phyloP scores from a whole-genome alignment of 2,888 invertebrate species.

The Orthonychiurus folsomi region DNA sequence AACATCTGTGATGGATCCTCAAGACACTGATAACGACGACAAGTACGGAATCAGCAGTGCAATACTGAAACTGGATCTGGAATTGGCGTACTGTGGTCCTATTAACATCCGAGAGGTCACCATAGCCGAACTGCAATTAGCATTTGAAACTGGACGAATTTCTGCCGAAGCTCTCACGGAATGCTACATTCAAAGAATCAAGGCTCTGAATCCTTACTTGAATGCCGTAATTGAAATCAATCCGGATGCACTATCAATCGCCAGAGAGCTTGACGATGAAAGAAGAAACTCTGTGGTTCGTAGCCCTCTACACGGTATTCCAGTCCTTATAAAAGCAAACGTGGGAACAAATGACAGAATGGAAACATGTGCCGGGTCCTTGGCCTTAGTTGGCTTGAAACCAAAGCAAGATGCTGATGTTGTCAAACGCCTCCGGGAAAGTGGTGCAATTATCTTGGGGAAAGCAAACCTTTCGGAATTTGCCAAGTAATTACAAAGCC shows the following conservation, averaged over 20 bases:
- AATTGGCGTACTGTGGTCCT: neutral
- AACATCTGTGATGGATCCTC: no score
- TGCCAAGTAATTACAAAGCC: slow-evolving; percentile 8
- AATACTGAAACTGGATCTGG: neutral
- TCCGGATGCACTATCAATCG: slow-evolving; percentile 15
- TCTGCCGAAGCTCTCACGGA: neutral
- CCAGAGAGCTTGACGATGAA: slow-evolving; percentile 9
- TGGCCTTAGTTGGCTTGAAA: slow-evolving; percentile 12
- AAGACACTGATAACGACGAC: no score
- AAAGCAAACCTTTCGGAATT: slow-evolving; percentile 15
- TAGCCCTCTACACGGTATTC: slow-evolving; percentile 11
- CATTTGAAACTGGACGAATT: neutral
- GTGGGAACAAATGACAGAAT: slow-evolving; percentile 14
- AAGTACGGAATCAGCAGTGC: no score
- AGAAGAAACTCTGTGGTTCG: neutral
- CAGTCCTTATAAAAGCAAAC: slow-evolving; percentile 15
- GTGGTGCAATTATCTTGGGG: slow-evolving; percentile 13
- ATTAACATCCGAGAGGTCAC: slow-evolving; percentile 10
- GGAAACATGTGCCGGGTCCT: slow-evolving; percentile 11
- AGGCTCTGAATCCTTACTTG: slow-evolving; percentile 11
- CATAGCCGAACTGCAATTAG: slow-evolving; percentile 4
- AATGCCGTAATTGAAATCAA: slow-evolving; percentile 14
- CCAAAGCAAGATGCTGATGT: slow-evolving; percentile 4
- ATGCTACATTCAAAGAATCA: slow-evolving; percentile 12
- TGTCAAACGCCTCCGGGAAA: slow-evolving; percentile 3